Evolutionary conservation across 2,113 vertebrate genomes (phyloP).

Genomic region (Parotia lawesii): DNA sequence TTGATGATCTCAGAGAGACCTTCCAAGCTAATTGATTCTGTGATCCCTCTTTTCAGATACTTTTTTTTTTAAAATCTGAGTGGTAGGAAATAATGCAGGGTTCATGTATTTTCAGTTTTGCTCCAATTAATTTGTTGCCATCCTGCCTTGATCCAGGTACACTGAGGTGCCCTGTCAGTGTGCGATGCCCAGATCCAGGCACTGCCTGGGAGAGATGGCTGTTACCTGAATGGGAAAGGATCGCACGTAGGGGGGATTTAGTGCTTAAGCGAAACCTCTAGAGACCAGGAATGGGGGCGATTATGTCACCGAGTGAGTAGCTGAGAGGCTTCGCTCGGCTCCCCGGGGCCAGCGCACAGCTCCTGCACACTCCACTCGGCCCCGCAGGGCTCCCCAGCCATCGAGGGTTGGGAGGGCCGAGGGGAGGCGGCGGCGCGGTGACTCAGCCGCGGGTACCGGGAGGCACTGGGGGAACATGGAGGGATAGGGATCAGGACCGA

Average conservation of each 20-base stretch:
- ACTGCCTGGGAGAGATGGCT: neutral
- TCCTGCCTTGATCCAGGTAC: neutral
- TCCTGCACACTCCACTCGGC: neutral
- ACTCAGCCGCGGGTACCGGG: neutral
- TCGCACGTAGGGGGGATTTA: neutral
- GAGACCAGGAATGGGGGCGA: neutral
- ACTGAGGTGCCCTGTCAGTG: fast-evolving
- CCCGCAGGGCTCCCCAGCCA: no score
- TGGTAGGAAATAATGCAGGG: fast-evolving
- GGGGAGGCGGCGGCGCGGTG: neutral
- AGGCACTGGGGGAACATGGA: fast-evolving
- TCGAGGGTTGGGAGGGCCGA: neutral
- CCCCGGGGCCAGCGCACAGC: neutral
- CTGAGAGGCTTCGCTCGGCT: neutral
- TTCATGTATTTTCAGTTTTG: neutral
- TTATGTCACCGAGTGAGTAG: neutral
- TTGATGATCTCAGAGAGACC: fast-evolving
- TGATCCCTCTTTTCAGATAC: neutral
- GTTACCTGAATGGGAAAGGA: neutral
- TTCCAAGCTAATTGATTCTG: neutral
- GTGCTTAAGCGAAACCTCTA: neutral
- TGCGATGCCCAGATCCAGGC: fast-evolving
- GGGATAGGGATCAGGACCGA: fast-evolving
- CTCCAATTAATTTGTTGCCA: no score
- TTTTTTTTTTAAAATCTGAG: neutral